phyloP scores from a whole-genome alignment of 2,888 invertebrate species.

The Hirudinaria manillensis region DNA sequence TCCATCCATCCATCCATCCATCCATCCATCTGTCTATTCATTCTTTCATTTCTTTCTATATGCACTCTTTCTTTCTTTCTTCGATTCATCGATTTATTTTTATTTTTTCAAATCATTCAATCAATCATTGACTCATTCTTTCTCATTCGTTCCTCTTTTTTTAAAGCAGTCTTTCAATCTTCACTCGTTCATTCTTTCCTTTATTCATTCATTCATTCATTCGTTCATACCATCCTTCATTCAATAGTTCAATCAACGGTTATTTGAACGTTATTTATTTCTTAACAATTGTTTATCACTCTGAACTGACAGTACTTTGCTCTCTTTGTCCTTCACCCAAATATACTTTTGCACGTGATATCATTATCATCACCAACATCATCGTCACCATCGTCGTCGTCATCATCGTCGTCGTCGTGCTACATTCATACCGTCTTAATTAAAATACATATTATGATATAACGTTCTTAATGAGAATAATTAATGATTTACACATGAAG shows the following conservation, averaged over 20 bases:
- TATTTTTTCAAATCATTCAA: background rate
- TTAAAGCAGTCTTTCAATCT: too few relatives aligned
- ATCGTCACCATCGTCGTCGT: background rate
- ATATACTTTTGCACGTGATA: background rate
- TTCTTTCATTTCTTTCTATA: background rate
- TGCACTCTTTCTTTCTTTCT: background rate
- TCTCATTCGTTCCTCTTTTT: background rate
- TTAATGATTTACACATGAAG: too few relatives aligned
- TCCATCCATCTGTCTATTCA: too few relatives aligned
- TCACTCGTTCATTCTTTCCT: background rate
- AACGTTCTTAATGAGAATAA: too few relatives aligned
- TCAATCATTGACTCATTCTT: background rate
- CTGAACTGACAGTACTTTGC: too few relatives aligned
- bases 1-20: too few relatives aligned
- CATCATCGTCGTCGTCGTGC: too few relatives aligned
- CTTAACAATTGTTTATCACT: too few relatives aligned
- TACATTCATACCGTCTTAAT: too few relatives aligned
- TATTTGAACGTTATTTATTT: too few relatives aligned
- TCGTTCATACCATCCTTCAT: background rate
- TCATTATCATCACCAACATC: background rate
- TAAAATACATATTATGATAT: too few relatives aligned
- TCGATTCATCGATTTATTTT: background rate
- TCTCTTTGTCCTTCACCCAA: too few relatives aligned
- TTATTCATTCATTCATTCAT: background rate
- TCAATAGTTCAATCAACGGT: background rate